These are phyloP conservation scores for Polyommatus icarus DNA, from an alignment of 2,888 invertebrate species.

Conservation along the genomic window DNA sequence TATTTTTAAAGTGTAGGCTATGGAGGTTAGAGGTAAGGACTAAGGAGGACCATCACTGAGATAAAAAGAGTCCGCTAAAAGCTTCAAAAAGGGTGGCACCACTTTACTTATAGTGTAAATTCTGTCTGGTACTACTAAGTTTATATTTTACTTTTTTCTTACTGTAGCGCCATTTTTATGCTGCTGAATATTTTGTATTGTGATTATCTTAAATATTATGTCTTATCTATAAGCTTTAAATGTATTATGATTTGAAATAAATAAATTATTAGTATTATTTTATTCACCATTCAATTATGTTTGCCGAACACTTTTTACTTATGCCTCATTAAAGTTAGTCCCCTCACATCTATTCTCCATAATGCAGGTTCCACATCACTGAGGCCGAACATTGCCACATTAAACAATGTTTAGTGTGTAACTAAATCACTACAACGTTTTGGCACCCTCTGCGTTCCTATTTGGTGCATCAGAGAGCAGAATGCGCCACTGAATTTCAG, in stretches of 20 bases:
- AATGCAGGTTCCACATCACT: not conserved
- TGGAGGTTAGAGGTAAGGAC: too few species aligned
- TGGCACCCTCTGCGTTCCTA: slow-evolving; percentile 10
- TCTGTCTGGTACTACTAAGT: not conserved
- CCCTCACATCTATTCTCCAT: too few species aligned
- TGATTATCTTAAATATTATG: too few species aligned
- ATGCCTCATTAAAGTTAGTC: too few species aligned
- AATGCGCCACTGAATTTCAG: not conserved
- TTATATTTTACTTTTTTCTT: not conserved
- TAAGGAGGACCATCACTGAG: too few species aligned
- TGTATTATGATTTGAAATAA: too few species aligned
- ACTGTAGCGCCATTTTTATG: not conserved
- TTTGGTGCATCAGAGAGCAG: slow-evolving; percentile 12
- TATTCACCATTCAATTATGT: not conserved
- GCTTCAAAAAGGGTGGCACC: too few species aligned
- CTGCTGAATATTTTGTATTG: too few species aligned
- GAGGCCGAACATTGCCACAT: not conserved
- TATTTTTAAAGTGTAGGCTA: too few species aligned
- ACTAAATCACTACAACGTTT: not conserved
- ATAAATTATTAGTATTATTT: too few species aligned
- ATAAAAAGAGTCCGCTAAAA: too few species aligned
- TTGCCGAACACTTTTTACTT: not conserved
- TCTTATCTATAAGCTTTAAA: too few species aligned
- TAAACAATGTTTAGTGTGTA: not conserved
- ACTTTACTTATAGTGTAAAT: not conserved